Evolutionary conservation across 2,888 invertebrate species (phyloP).

Genomic region (Carabus problematicus): DNA sequence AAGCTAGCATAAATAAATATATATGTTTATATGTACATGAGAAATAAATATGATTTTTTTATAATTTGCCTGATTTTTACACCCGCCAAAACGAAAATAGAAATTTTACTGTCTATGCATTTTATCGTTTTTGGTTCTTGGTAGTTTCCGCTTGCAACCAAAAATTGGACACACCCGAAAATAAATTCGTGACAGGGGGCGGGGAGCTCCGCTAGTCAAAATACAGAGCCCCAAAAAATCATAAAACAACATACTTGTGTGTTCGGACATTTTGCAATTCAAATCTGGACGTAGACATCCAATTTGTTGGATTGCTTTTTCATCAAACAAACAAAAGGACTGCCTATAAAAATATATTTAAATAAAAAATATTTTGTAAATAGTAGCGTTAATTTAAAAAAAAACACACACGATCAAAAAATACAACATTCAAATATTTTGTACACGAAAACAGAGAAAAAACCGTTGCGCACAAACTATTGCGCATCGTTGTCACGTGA

Average conservation of each 20-base stretch:
- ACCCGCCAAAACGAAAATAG: conserved; percentile 8
- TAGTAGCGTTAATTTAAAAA: conserved; percentile 28
- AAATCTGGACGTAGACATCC: conserved; percentile 34
- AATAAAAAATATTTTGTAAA: conserved; percentile 27
- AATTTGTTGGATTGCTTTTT: conserved; percentile 37
- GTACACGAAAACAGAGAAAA: conserved; percentile 7
- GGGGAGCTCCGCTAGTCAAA: conserved; percentile 36
- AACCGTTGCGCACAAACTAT: conserved; percentile 14
- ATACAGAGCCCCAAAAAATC: too few species aligned
- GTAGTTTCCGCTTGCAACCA: background rate
- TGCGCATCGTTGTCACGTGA: conserved; percentile 31
- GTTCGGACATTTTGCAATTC: conserved; percentile 27
- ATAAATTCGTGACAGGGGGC: conserved; percentile 34
- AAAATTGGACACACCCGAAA: background rate
- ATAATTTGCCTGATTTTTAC: too few species aligned
- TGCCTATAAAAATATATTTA: conserved; percentile 29
- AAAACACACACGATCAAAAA: too few species aligned
- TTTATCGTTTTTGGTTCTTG: background rate
- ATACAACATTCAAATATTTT: conserved; percentile 16
- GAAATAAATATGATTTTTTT: conserved; percentile 26
- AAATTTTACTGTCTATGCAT: conserved; percentile 26
- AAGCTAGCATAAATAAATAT: background rate
- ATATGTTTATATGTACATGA: conserved; percentile 26
- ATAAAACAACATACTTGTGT: too few species aligned
- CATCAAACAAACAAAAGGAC: conserved; percentile 19